Percentiles rank a stretch among this genome's conserved stretches.
Evolutionary conservation across 2,113 vertebrate genomes (phyloP).

Genomic region (Nansenia antarctica): DNA sequence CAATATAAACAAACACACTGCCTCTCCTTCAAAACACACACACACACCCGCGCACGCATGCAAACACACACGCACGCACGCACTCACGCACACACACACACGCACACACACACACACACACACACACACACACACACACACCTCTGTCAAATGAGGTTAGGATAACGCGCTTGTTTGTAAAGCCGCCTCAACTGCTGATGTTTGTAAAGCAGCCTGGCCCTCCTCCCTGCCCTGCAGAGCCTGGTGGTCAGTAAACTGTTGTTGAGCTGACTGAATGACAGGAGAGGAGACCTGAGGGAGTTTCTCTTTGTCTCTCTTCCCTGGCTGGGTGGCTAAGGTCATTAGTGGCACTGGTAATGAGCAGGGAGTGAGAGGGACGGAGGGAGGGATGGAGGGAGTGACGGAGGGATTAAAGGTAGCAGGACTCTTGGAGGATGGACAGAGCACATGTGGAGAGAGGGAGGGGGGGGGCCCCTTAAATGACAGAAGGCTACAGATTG

Average conservation of each 20-base stretch:
- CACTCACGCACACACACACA: not conserved
- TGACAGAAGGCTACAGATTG: not conserved
- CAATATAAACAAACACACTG: not conserved
- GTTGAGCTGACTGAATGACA: constrained; percentile 14
- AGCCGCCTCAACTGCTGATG: not conserved
- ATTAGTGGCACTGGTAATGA: constrained; percentile 10
- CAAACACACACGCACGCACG: no score
- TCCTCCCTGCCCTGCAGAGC: not conserved
- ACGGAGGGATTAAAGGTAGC: not conserved
- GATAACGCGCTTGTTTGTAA: no score
- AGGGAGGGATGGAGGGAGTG: not conserved
- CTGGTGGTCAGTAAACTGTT: not conserved
- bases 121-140: not conserved
- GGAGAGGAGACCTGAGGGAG: constrained; percentile 3
- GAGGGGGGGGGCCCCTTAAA: not conserved
- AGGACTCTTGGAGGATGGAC: not conserved
- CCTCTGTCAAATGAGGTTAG: no score
- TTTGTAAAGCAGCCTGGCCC: not conserved
- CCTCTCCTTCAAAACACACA: not conserved
- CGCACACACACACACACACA: not conserved
- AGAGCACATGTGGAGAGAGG: not conserved
- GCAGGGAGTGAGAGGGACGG: not conserved
- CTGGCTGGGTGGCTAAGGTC: not conserved
- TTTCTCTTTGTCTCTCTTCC: constrained; percentile 4
- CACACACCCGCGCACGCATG: not conserved